Conservation (phyloP, 1,140 invertebrate genomes). For the Whitmania pigra region DNA sequence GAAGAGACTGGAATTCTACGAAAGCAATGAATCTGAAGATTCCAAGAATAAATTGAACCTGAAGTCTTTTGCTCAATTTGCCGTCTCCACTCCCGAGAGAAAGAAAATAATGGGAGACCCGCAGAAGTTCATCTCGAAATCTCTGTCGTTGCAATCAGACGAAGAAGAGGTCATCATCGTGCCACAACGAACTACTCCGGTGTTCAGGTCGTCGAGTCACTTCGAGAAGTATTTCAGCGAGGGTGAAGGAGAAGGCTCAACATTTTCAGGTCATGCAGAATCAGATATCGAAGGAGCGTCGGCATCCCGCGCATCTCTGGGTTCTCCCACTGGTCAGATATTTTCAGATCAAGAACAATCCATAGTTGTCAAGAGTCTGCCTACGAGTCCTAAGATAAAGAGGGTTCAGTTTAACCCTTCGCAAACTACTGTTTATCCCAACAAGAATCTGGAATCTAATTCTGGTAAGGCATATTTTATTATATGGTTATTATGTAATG, state of each 20-base stretch:
- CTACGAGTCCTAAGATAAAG: constrained; percentile 5
- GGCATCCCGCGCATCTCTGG: no score
- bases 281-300: no score
- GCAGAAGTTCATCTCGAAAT: constrained; percentile 7
- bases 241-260: not conserved
- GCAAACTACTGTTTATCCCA: no score
- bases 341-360: not conserved
- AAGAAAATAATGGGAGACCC: not conserved
- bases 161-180: not conserved
- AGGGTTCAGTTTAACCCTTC: not conserved
- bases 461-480: no score
- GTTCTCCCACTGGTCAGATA: no score
- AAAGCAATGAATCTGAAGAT: not conserved
- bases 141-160: not conserved
- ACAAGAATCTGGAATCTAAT: no score
- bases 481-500: no score
- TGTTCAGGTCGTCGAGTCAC: not conserved
- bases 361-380: not conserved
- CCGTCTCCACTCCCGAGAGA: not conserved
- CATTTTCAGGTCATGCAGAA: no score
- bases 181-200: not conserved
- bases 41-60: not conserved
- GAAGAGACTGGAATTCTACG: constrained; percentile 7
- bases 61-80: not conserved
- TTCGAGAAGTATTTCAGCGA: constrained; percentile 13